Percentiles rank a stretch among this genome's conserved stretches.
These are phyloP conservation scores for Amorpha juglandis DNA, from an alignment of 2,888 invertebrate genomes.

Conservation along the genomic window DNA sequence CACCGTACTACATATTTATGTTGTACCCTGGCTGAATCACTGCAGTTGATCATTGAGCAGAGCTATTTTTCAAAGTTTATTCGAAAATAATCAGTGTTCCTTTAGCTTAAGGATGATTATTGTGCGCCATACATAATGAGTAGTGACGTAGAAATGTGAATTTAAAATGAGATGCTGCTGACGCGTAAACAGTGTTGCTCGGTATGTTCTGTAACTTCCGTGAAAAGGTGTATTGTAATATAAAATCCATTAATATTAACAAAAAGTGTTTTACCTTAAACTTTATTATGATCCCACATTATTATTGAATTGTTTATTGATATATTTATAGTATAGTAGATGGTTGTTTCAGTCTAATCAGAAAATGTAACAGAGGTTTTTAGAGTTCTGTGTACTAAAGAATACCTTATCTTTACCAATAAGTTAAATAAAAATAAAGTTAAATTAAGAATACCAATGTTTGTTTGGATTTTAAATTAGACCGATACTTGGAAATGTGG, in stretches of 20 bases:
- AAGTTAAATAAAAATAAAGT: no score
- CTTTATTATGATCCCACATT: background rate
- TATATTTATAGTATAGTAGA: no score
- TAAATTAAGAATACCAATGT: no score
- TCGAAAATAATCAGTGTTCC: constrained; percentile 7
- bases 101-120: constrained; percentile 14
- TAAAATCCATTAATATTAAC: background rate
- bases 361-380: no score
- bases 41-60: constrained; percentile 14
- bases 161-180: background rate
- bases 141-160: background rate
- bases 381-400: no score
- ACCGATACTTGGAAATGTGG: no score
- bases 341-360: no score
- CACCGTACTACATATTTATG: constrained; percentile 62
- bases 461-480: no score
- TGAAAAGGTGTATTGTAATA: background rate
- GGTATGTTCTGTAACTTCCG: background rate
- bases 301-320: no score
- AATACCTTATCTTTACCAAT: no score
- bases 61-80: background rate
- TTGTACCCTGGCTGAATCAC: constrained; percentile 30
- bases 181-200: no score
- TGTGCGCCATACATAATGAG: background rate
- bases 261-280: background rate